Evolutionary conservation across 2,113 vertebrate genomes (phyloP).

Genomic region (Vidua macroura): DNA sequence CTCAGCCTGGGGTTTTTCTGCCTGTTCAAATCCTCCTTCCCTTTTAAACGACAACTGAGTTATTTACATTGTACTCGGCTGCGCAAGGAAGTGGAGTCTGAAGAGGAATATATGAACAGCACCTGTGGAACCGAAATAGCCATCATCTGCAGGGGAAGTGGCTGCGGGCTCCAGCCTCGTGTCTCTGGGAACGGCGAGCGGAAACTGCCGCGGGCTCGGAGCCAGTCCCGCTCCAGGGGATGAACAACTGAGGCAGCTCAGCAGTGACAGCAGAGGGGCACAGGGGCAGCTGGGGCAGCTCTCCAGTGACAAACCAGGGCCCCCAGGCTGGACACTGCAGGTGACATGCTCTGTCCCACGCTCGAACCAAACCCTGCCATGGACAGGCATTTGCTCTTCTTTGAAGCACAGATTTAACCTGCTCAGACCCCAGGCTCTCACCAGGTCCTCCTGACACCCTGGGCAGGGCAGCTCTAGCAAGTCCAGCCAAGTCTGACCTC

Average conservation of each 20-base stretch:
- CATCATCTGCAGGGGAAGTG: neutral
- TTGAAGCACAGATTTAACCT: neutral
- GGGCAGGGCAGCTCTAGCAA: neutral
- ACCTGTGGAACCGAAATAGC: neutral
- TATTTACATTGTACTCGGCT: constrained; percentile 25
- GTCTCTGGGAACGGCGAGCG: accelerated
- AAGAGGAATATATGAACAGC: neutral
- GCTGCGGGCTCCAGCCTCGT: neutral
- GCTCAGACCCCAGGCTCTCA: neutral
- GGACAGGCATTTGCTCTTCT: neutral
- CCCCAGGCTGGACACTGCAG: neutral
- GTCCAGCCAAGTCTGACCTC: neutral
- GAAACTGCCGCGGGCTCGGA: neutral
- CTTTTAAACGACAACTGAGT: neutral
- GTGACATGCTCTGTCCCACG: accelerated
- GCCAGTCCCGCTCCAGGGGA: accelerated
- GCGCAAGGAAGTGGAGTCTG: neutral
- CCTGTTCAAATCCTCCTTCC: neutral
- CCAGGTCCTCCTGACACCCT: neutral
- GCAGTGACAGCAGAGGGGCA: no score
- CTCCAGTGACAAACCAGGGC: accelerated
- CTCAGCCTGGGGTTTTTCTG: constrained; percentile 7
- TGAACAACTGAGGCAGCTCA: neutral
- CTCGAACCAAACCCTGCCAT: accelerated
- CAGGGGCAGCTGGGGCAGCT: accelerated